A percentile compares a stretch with the other conserved stretches of the same genome.
Evolutionary conservation across 2,113 vertebrate genomes (phyloP).

Genomic region (Brachirus orientalis): DNA sequence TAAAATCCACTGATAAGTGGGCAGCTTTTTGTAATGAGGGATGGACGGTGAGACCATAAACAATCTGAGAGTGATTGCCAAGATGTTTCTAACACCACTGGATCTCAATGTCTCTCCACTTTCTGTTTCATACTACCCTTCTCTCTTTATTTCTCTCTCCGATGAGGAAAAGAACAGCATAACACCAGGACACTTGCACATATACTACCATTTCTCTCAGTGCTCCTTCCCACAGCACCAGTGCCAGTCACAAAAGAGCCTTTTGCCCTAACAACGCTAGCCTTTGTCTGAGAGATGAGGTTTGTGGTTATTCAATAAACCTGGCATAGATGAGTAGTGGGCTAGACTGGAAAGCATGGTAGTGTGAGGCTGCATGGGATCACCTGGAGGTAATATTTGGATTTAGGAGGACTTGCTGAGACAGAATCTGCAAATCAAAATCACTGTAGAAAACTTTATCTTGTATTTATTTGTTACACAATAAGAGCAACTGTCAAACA

Average conservation of each 20-base stretch:
- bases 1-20: slow-evolving; percentile 29
- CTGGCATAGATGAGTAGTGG: slow-evolving; percentile 7
- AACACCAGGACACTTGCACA: not conserved
- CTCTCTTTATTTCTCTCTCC: slow-evolving; percentile 3
- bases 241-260: slow-evolving; percentile 17
- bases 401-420: too few relatives aligned
- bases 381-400: not conserved
- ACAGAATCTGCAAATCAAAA: too few relatives aligned
- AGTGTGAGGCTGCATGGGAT: not conserved
- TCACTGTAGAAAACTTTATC: too few relatives aligned
- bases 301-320: slow-evolving; percentile 21
- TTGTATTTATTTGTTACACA: too few relatives aligned
- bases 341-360: slow-evolving; percentile 3
- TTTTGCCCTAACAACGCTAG: slow-evolving; percentile 18
- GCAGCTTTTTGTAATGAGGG: slow-evolving; percentile 12
- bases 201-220: slow-evolving; percentile 1
- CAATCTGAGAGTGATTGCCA: slow-evolving; percentile 46
- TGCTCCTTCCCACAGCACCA: not conserved
- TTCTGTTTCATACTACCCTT: slow-evolving; percentile 3
- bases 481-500: too few relatives aligned
- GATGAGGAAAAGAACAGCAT: not conserved
- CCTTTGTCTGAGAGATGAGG: slow-evolving; percentile 23
- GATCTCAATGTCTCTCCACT: slow-evolving; percentile 3
- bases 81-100: slow-evolving; percentile 42
- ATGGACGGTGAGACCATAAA: slow-evolving; percentile 44